Percentiles rank a stretch among this genome's conserved stretches.
Evolutionary conservation across 2,888 invertebrate genomes (phyloP).

Genomic region (Melieria picta): DNA sequence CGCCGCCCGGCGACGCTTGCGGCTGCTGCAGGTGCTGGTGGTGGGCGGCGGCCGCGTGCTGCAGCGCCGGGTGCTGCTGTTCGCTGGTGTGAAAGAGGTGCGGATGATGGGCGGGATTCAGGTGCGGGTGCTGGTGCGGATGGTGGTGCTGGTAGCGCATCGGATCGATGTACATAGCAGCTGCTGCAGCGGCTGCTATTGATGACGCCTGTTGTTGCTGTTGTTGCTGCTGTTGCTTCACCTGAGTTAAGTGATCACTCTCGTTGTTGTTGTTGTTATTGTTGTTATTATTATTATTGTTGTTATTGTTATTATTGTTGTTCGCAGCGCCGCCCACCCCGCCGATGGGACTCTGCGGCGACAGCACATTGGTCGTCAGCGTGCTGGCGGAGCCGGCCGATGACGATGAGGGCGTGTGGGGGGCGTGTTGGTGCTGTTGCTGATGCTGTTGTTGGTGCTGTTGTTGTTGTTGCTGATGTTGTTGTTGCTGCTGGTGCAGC

Average conservation of each 20-base stretch:
- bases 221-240: slow-evolving; percentile 48
- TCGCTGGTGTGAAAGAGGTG: slow-evolving; percentile 65
- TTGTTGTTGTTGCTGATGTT: slow-evolving; percentile 61
- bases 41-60: slow-evolving; percentile 52
- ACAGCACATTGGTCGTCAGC: slow-evolving; percentile 65
- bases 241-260: slow-evolving; percentile 56
- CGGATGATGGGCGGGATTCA: slow-evolving; percentile 64
- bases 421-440: slow-evolving; percentile 55
- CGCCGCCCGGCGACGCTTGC: slow-evolving; percentile 58
- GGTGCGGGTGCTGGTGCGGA: slow-evolving; percentile 65
- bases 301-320: slow-evolving; percentile 52
- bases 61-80: slow-evolving; percentile 56
- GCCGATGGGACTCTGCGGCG: slow-evolving; percentile 64
- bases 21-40: slow-evolving; percentile 48
- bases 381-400: slow-evolving; percentile 64
- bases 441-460: slow-evolving; percentile 60
- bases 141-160: slow-evolving; percentile 66
- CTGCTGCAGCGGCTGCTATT: slow-evolving; percentile 66
- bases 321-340: slow-evolving; percentile 51
- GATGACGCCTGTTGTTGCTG: slow-evolving; percentile 60
- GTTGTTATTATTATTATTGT: slow-evolving; percentile 53
- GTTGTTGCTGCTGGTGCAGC: slow-evolving; percentile 60
- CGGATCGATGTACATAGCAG: slow-evolving; percentile 66
- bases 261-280: slow-evolving; percentile 51
- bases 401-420: slow-evolving; percentile 64